Evolutionary conservation across 2,113 vertebrate genomes (phyloP).

Genomic region (Falcunculus frontatus): DNA sequence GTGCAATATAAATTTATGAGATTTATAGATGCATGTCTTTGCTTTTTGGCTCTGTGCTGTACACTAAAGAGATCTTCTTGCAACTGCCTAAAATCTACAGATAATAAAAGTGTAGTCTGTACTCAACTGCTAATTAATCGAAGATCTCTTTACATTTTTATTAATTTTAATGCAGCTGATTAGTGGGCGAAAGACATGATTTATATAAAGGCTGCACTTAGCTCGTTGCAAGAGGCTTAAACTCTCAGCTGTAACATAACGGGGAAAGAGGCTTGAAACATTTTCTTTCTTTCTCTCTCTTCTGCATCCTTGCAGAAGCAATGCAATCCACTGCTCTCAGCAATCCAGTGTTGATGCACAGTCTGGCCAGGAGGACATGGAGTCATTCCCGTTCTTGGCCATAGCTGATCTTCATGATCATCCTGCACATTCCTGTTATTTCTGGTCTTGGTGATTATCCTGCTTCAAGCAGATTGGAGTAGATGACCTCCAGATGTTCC

Average conservation of each 20-base stretch:
- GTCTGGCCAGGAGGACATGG: neutral
- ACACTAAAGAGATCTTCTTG: neutral
- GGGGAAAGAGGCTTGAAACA: neutral
- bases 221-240: neutral
- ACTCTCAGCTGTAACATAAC: neutral
- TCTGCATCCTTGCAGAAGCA: neutral
- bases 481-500: neutral
- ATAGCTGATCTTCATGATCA: neutral
- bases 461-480: neutral
- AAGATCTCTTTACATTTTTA: conserved; percentile 11
- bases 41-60: neutral
- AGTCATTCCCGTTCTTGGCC: neutral
- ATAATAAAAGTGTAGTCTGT: neutral
- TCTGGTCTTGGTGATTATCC: neutral
- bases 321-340: neutral
- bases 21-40: neutral
- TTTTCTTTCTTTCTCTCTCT: neutral
- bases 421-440: neutral
- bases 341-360: neutral
- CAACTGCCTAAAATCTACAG: neutral
- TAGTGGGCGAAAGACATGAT: neutral
- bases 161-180: conserved; percentile 25
- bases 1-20: neutral
- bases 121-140: neutral
- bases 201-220: neutral